Conservation (phyloP, 2,888 invertebrate genomes). For the Branchipolynoe longqiensis region DNA sequence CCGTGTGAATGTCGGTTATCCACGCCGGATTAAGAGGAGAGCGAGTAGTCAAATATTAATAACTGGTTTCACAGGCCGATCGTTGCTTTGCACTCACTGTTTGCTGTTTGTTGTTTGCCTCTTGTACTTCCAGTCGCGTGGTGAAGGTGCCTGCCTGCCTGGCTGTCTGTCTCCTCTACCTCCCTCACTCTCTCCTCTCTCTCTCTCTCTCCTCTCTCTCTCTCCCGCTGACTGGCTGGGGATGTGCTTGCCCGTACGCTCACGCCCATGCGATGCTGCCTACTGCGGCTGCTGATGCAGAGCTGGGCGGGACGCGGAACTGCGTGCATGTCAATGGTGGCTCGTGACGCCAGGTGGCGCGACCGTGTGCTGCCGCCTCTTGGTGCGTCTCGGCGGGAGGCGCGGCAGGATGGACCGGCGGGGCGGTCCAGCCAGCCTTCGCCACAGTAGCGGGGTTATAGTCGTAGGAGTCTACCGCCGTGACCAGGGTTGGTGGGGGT, state of each 20-base stretch:
- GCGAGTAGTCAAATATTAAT: slow-evolving; percentile 29
- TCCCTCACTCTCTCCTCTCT: too few species aligned
- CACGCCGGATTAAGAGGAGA: slow-evolving; percentile 29
- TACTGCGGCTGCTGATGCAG: slow-evolving; percentile 40
- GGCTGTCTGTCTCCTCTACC: too few species aligned
- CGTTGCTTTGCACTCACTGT: background rate
- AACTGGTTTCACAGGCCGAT: slow-evolving; percentile 19
- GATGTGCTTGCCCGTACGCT: background rate
- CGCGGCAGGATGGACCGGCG: background rate
- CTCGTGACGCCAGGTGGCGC: slow-evolving; percentile 7
- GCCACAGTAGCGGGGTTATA: background rate
- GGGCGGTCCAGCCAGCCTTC: background rate
- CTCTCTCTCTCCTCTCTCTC: background rate
- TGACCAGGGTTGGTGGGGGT: background rate
- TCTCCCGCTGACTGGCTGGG: background rate
- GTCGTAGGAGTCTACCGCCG: slow-evolving; percentile 1
- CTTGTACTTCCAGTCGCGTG: background rate
- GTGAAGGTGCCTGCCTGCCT: background rate
- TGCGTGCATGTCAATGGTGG: slow-evolving; percentile 25
- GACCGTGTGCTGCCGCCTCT: background rate
- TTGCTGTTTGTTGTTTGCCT: background rate
- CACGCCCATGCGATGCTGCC: slow-evolving; percentile 20
- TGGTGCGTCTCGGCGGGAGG: background rate
- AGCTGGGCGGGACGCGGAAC: background rate
- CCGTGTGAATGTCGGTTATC: slow-evolving; percentile 1